phyloP scores from a whole-genome alignment of 1,140 invertebrate genomes.

The Luehdorfia chinensis region DNA sequence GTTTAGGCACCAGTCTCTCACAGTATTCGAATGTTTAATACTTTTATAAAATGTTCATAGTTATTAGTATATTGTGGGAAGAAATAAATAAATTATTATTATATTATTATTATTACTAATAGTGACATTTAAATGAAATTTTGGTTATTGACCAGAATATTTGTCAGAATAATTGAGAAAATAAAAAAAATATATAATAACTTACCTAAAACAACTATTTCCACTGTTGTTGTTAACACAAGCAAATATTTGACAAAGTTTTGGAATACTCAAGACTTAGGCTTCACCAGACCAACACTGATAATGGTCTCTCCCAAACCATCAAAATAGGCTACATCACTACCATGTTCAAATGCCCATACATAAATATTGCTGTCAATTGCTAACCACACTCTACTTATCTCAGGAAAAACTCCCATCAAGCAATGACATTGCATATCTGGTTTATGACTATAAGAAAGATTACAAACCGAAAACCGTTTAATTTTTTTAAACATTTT shows the following conservation, averaged over 20 bases:
- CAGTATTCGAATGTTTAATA: too few relatives aligned
- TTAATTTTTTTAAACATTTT: too few relatives aligned
- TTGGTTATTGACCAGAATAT: too few relatives aligned
- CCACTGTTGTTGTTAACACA: conserved; percentile 93
- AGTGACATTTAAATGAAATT: too few relatives aligned
- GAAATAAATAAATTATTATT: too few relatives aligned
- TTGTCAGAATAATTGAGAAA: conserved; percentile 37
- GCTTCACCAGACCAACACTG: conserved; percentile 90
- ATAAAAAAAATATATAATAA: conserved; percentile 78
- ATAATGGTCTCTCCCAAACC: conserved; percentile 94
- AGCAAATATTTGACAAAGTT: conserved; percentile 94
- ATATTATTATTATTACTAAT: too few relatives aligned
- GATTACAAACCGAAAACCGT: too few relatives aligned
- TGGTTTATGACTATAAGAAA: conserved; percentile 57
- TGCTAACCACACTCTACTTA: conserved; percentile 96
- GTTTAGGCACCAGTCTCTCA: too few relatives aligned
- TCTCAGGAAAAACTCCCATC: conserved; percentile 97
- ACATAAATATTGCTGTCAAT: conserved; percentile 99
- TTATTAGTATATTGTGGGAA: too few relatives aligned
- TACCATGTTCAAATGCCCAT: conserved; percentile 94
- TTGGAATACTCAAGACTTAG: conserved; percentile 92
- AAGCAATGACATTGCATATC: conserved; percentile 96
- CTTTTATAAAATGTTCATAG: too few relatives aligned
- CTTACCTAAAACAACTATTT: conserved; percentile 95
- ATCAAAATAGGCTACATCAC: conserved; percentile 95